These are phyloP conservation scores for Portunus trituberculatus DNA, from an alignment of 1,140 invertebrate species.

Conservation along the genomic window DNA sequence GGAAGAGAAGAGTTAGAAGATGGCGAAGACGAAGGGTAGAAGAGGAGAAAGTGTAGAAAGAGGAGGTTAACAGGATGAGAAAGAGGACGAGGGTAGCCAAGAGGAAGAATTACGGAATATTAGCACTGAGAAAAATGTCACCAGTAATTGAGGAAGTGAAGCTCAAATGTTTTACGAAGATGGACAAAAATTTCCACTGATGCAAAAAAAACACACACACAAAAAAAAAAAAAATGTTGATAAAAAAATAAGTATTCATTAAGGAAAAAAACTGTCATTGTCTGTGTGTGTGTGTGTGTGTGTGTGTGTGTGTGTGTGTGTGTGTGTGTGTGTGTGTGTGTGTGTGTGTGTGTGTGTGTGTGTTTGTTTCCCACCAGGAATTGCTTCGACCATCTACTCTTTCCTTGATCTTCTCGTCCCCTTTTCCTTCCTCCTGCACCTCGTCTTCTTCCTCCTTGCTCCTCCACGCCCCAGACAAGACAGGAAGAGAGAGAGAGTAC, in stretches of 20 bases:
- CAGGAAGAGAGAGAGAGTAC: not conserved
- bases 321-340: not conserved
- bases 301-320: not conserved
- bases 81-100: too few relatives aligned
- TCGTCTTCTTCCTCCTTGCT: not conserved
- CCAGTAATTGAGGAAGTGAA: not conserved
- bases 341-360: conserved; percentile 35
- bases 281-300: too few relatives aligned
- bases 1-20: too few relatives aligned
- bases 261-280: too few relatives aligned
- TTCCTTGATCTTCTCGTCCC: not conserved
- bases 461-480: not conserved
- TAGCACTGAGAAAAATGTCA: not conserved
- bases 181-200: not conserved
- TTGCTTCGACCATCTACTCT: too few relatives aligned
- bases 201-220: too few relatives aligned
- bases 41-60: too few relatives aligned
- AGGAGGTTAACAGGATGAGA: too few relatives aligned
- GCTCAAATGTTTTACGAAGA: not conserved
- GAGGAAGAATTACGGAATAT: too few relatives aligned
- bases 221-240: not conserved
- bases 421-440: not conserved
- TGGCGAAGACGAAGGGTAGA: too few relatives aligned
- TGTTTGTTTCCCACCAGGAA: not conserved
- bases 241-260: not conserved